Evolutionary conservation across 2,888 invertebrate species (phyloP), one percentile per base, ranked within the genome.

Genomic region (Neocrepidodera transversa): DNA sequence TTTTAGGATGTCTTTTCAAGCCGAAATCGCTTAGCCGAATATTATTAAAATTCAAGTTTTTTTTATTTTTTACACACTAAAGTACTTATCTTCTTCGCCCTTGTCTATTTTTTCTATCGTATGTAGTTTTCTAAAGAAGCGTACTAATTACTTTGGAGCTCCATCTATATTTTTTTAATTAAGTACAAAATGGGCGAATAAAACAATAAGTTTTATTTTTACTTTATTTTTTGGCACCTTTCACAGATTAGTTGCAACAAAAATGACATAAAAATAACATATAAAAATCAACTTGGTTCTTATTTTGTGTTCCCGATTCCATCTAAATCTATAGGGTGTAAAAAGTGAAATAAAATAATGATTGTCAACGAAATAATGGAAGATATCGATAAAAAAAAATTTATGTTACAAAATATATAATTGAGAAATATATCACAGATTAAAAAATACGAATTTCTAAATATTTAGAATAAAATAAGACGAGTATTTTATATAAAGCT

Each of bases 141-240:
- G n/a, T n/a, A n/a, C n/a, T n/a, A n/a, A n/a, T n/a, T n/a, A n/a
- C n/a, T n/a, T n/a, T n/a, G n/a, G n/a, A n/a, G n/a, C n/a, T n/a
- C n/a, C n/a, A n/a, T n/a, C n/a, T n/a, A n/a, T n/a, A n/a, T n/a
- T n/a, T n/a, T n/a, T n/a, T n/a, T n/a, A n/a, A n/a, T n/a, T n/a
- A n/a, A n/a, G n/a, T n/a, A n/a, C n/a, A n/a, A n/a, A n/a, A n/a
- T n/a, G n/a, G n/a, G n/a, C n/a, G n/a, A n/a, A n/a, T n/a, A 32
- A 32, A 11, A 32, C 32, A 32, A 13, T 32, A 2, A 13, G 11
- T 32, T 32, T 45, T 26, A 45, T n/a, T 2, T 38, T 45, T 45
- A 45, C 11, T 45, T 45, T 45, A 45, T 23, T 45, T 42, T 42
- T 45, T 45, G 45, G 45, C 45, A 45, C 45, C 45, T 45, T 45